Evolutionary conservation across 2,797 vertebrate genomes (phyloP), one percentile per base, ranked within the genome.

Genomic region (Psittacula derbiana): DNA sequence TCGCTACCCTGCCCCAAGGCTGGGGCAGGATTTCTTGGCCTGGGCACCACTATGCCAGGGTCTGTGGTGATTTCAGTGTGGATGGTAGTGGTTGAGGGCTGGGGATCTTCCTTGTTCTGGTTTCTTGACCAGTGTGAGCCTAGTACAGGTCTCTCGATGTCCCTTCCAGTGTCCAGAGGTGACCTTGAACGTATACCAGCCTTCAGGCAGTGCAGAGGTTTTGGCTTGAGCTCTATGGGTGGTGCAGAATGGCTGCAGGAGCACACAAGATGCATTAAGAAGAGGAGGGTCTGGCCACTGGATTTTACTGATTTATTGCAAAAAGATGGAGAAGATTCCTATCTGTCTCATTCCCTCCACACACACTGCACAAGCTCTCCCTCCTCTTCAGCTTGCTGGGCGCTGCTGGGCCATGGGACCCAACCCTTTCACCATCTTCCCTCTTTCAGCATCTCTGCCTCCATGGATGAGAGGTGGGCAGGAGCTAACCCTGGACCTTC

Each of bases 21-120:
- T 47, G 53, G 18, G 12, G 10, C 12, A 66, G 55, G 18, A 62
- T 20, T 11, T 30, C 17, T 21, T 27, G 30, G 3, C 24, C 50
- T 53, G 60, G 60, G 21, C 66, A 49, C 2, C 0, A 1, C 65
- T 79, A 1, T 61, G 41, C 27, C 72, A 58, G 11, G 7, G 13
- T 27, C 11, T 30, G 43, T 20, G 9, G 2, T 41, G 8, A n/a
- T 71, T 83, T 43, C 47, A 16, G 40, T 5, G 21, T 36, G 36
- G 47, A 46, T 17, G 21, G 14, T 14, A n/a, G 58, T 0, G 0
- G 12, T 18, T 31, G 36, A n/a, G 40, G 16, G 20, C 3, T 69
- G 16, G 1, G 14, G 11, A 13, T 62, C 16, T 69, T 85, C 27
- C 14, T 28, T 61, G 11, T 28, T 24, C 44, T 57, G 12, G 10